A percentile compares a stretch with the other conserved stretches of the same genome.
Evolutionary conservation across 2,797 vertebrate genomes (phyloP).

Genomic region (Knipowitschia caucasica): DNA sequence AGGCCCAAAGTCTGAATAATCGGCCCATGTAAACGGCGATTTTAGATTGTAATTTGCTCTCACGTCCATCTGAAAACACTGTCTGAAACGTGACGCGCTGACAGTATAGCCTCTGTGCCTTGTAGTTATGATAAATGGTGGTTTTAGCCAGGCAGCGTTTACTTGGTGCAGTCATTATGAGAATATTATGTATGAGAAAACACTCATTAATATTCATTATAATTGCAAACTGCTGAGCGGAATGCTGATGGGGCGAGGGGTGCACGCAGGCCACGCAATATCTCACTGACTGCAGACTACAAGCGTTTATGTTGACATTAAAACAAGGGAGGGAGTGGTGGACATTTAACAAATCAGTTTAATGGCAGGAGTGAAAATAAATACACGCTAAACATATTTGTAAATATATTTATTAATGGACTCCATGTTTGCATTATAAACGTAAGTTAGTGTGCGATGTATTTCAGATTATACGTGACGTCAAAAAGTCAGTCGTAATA

Average conservation of each 20-base stretch:
- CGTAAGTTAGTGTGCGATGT: too few relatives aligned
- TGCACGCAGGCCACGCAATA: not conserved
- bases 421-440: too few relatives aligned
- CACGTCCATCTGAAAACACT: not conserved
- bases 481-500: too few relatives aligned
- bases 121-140: constrained; percentile 78
- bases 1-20: too few relatives aligned
- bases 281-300: not conserved
- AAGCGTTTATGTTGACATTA: not conserved
- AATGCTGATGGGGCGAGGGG: constrained; percentile 64
- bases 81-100: constrained; percentile 22
- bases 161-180: constrained; percentile 77
- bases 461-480: too few relatives aligned
- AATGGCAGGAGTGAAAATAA: too few relatives aligned
- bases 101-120: constrained; percentile 66
- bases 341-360: not conserved
- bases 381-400: not conserved
- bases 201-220: constrained; percentile 80
- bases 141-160: constrained; percentile 75
- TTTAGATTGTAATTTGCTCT: not conserved
- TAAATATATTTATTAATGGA: too few relatives aligned
- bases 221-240: constrained; percentile 71
- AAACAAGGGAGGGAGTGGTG: not conserved
- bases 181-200: constrained; percentile 79
- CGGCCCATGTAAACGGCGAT: not conserved